A percentile compares a stretch with the other conserved stretches of the same genome.
These are phyloP conservation scores for Drosophila formosana DNA, from an alignment of 2,888 invertebrate species.

Conservation along the genomic window DNA sequence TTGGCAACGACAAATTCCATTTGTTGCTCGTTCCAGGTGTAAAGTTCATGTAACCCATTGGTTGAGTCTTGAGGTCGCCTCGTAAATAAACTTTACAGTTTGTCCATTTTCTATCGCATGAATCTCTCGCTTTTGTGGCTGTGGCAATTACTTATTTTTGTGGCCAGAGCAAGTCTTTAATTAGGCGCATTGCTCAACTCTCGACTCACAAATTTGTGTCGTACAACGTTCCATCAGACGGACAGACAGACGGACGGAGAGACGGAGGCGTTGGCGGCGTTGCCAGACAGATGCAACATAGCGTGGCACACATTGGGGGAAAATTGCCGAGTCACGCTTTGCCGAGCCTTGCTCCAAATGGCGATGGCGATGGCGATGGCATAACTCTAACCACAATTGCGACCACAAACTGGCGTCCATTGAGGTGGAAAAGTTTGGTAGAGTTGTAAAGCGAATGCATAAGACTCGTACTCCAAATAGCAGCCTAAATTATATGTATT, in stretches of 20 bases:
- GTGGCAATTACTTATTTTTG: slow-evolving; percentile 15
- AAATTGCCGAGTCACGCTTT: slow-evolving; percentile 70
- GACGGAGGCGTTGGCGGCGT: background rate
- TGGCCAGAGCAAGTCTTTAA: slow-evolving; percentile 12
- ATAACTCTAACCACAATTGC: slow-evolving; percentile 43
- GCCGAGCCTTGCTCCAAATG: slow-evolving; percentile 51
- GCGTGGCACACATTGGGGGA: slow-evolving; percentile 42
- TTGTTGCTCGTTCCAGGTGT: slow-evolving; percentile 53
- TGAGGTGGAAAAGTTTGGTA: slow-evolving; percentile 60
- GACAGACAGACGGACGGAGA: background rate
- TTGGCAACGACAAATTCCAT: slow-evolving; percentile 54
- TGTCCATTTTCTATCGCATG: slow-evolving; percentile 16
- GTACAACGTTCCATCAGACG: background rate
- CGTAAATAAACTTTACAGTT: slow-evolving; percentile 60
- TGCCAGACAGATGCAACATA: slow-evolving; percentile 43
- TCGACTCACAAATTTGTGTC: slow-evolving; percentile 1
- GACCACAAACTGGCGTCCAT: slow-evolving; percentile 24
- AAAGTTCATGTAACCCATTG: slow-evolving; percentile 34
- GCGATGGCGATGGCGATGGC: slow-evolving; percentile 47
- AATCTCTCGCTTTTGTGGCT: slow-evolving; percentile 16
- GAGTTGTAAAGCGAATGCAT: slow-evolving; percentile 40
- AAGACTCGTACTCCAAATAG: slow-evolving; percentile 39
- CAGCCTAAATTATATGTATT: slow-evolving; percentile 11
- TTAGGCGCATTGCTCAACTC: slow-evolving; percentile 14
- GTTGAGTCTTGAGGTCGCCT: slow-evolving; percentile 6